A percentile compares a stretch with the other conserved stretches of the same genome.
These are phyloP conservation scores for Desmodus rotundus DNA, from an alignment of 2,113 vertebrate genomes.

Conservation along the genomic window DNA sequence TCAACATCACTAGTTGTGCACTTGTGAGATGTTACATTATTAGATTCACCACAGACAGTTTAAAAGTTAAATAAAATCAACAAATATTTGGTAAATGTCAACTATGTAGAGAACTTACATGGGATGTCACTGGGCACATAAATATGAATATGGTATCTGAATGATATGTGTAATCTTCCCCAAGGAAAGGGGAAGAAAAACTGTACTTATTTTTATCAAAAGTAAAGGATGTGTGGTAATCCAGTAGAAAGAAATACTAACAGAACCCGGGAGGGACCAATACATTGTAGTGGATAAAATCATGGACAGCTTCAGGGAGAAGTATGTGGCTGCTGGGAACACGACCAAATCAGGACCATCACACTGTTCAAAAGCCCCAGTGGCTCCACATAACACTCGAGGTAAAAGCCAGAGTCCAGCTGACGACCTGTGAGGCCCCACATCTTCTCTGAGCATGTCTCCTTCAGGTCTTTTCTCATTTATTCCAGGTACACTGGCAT, in stretches of 20 bases:
- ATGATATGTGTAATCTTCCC: neutral
- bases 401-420: neutral
- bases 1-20: neutral
- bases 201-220: neutral
- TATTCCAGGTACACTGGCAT: neutral
- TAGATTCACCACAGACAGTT: neutral
- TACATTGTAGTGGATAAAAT: neutral
- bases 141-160: neutral
- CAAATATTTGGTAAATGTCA: neutral
- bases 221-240: neutral
- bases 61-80: neutral
- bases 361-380: neutral
- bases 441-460: neutral
- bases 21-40: neutral
- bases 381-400: neutral
- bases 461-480: neutral
- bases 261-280: neutral
- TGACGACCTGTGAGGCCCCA: neutral
- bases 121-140: neutral
- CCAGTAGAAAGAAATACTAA: neutral
- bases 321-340: neutral
- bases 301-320: neutral
- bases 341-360: neutral
- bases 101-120: neutral
- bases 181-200: neutral